These are phyloP conservation scores for Ameiurus melas DNA, from an alignment of 2,113 vertebrate species.

Conservation along the genomic window DNA sequence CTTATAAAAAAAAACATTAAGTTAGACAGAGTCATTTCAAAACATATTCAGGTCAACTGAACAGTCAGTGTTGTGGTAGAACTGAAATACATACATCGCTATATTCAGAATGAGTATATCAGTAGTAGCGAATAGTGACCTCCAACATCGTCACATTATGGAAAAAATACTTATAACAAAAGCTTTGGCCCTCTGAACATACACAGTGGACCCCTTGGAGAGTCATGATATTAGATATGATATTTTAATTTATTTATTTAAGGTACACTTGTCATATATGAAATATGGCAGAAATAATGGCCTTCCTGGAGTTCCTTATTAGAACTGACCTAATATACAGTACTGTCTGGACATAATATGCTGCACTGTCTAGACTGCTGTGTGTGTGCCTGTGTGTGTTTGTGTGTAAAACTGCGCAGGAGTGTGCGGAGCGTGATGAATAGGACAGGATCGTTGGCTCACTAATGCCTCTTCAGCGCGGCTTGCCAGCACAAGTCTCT, in stretches of 20 bases:
- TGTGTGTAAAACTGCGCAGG: constrained; percentile 34
- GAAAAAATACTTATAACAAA: background rate
- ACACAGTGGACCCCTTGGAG: background rate
- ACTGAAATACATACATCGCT: background rate
- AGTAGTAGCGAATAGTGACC: too few relatives aligned
- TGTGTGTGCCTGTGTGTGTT: constrained; percentile 24
- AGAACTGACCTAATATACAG: constrained; percentile 26
- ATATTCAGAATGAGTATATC: background rate
- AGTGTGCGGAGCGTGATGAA: constrained; percentile 50
- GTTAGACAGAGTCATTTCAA: background rate
- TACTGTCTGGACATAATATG: constrained; percentile 21
- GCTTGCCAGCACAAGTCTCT: constrained; percentile 56
- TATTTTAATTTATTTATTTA: background rate
- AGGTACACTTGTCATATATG: background rate
- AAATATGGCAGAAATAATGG: background rate
- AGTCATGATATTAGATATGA: background rate
- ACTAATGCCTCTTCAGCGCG: constrained; percentile 57
- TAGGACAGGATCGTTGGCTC: constrained; percentile 55
- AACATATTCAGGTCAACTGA: background rate
- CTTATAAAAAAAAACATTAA: background rate
- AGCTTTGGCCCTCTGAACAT: background rate
- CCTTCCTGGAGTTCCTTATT: constrained; percentile 8
- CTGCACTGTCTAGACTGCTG: constrained; percentile 28
- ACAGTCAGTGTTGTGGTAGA: background rate
- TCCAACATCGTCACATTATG: background rate